Conservation (phyloP, 2,113 vertebrate species). For the Microtus richardsoni region DNA sequence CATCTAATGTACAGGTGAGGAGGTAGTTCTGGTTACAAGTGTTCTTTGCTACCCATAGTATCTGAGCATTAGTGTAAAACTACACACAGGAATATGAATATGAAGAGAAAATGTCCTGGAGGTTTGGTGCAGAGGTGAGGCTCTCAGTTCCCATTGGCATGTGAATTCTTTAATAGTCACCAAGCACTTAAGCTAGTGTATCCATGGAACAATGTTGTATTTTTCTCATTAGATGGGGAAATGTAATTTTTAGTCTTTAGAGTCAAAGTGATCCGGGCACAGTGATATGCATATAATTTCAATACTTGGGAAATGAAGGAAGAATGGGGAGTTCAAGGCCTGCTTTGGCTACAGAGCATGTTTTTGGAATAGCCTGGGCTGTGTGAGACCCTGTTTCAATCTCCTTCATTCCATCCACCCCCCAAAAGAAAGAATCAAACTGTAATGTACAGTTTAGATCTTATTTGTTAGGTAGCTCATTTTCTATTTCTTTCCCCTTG, state of each 20-base stretch:
- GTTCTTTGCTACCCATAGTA: neutral
- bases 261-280: neutral
- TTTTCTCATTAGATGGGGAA: neutral
- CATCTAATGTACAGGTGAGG: neutral
- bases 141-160: neutral
- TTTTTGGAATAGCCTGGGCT: neutral
- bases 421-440: neutral
- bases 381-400: neutral
- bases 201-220: neutral
- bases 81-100: neutral
- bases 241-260: neutral
- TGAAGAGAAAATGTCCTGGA: neutral
- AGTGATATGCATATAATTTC: neutral
- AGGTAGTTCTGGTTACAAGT: neutral
- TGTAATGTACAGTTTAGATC: neutral
- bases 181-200: neutral
- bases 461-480: slow-evolving; percentile 1
- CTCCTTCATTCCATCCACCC: accelerated
- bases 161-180: neutral
- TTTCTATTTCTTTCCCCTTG: neutral
- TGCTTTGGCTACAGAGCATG: neutral
- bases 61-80: neutral
- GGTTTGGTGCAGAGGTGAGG: neutral
- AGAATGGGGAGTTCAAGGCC: neutral
- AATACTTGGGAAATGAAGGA: neutral